Evolutionary conservation across 2,888 invertebrate species (phyloP).

Genomic region (Dolichomitus sp.): DNA sequence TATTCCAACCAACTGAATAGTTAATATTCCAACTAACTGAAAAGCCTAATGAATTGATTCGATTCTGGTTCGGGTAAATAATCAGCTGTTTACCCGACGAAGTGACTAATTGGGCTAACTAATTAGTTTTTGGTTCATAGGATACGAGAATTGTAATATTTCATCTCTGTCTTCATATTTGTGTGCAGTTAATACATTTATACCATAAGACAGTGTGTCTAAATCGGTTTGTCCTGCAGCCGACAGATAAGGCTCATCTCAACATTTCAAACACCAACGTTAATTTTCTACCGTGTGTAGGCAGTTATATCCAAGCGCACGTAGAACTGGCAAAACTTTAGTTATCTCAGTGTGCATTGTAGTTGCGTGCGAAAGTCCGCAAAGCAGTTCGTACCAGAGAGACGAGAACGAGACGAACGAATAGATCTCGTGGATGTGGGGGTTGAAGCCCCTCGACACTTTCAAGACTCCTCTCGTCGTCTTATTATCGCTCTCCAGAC

Average conservation of each 20-base stretch:
- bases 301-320: constrained; percentile 6
- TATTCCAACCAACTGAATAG: no score
- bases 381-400: constrained; percentile 76
- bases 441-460: constrained; percentile 63
- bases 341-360: constrained; percentile 10
- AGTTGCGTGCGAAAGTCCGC: constrained; percentile 73
- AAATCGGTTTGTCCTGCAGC: constrained; percentile 71
- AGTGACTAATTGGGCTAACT: neutral
- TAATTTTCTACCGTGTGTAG: constrained; percentile 32
- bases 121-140: neutral
- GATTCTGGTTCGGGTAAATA: no score
- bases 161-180: neutral
- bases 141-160: neutral
- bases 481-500: constrained; percentile 32
- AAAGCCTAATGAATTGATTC: no score
- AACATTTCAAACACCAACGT: constrained; percentile 59
- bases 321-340: constrained; percentile 8
- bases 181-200: neutral
- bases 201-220: constrained; percentile 46
- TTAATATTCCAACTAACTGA: no score
- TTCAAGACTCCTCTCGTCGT: constrained; percentile 20
- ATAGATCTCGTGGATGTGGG: constrained; percentile 64
- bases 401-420: constrained; percentile 71
- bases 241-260: constrained; percentile 66
- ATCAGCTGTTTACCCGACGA: no score